Conservation (phyloP, 2,888 invertebrate genomes). For the Pyrrhia umbra region DNA sequence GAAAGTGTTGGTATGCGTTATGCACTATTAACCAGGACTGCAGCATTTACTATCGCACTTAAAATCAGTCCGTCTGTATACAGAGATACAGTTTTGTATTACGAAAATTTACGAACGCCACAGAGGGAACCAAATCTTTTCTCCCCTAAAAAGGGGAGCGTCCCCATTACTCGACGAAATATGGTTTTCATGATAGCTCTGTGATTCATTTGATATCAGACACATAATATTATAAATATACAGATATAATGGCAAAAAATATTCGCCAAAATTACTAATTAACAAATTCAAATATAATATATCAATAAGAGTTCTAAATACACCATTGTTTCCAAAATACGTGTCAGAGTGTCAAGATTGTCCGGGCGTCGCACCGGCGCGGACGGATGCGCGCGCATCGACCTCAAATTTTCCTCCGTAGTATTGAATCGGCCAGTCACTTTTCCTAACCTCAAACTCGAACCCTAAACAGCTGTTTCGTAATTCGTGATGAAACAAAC, state of each 20-base stretch:
- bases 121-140: background rate
- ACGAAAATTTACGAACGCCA: background rate
- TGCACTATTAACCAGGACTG: slow-evolving; percentile 34
- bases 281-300: background rate
- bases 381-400: slow-evolving; percentile 85
- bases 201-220: background rate
- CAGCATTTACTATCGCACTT: slow-evolving; percentile 5
- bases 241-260: background rate
- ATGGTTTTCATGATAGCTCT: no score
- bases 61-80: slow-evolving; percentile 1
- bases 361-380: slow-evolving; percentile 67
- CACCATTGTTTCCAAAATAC: slow-evolving; percentile 62
- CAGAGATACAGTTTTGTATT: background rate
- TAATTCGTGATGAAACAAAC: slow-evolving; percentile 65
- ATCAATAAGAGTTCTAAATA: slow-evolving; percentile 1
- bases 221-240: background rate
- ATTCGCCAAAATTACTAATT: background rate
- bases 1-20: slow-evolving; percentile 48
- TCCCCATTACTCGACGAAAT: background rate
- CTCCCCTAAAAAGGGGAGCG: background rate
- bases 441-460: slow-evolving; percentile 85
- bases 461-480: slow-evolving; percentile 84
- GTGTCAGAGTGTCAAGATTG: slow-evolving; percentile 76
- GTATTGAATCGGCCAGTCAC: slow-evolving; percentile 86
- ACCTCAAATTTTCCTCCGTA: slow-evolving; percentile 69